These are phyloP conservation scores for Phoebastria nigripes DNA, from an alignment of 2,797 vertebrate species.

Conservation along the genomic window DNA sequence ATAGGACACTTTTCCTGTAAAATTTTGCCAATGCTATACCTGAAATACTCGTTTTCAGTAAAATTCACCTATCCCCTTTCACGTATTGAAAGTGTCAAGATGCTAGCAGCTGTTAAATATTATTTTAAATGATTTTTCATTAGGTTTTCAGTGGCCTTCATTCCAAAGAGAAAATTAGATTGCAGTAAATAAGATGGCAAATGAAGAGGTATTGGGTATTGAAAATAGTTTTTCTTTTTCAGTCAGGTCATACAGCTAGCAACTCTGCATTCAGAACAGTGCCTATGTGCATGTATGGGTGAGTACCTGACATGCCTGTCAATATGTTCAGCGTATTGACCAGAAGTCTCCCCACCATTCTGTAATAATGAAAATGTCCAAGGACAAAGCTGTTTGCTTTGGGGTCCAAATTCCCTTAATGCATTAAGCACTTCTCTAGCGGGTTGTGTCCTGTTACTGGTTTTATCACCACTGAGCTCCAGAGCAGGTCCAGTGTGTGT, in stretches of 20 bases:
- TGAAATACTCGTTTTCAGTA: background rate
- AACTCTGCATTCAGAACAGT: background rate
- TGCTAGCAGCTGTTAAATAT: background rate
- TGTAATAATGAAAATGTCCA: background rate
- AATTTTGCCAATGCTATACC: background rate
- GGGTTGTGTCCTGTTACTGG: background rate
- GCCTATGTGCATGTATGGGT: too few species aligned
- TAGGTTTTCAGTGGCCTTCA: background rate
- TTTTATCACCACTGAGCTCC: background rate
- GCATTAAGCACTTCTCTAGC: background rate
- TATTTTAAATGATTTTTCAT: background rate
- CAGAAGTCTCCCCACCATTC: background rate
- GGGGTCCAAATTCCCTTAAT: background rate
- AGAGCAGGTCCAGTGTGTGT: background rate
- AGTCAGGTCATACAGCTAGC: background rate
- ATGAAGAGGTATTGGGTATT: background rate
- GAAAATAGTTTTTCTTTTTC: background rate
- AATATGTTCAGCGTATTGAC: background rate
- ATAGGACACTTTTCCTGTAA: background rate
- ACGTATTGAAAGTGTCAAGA: background rate
- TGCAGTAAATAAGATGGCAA: background rate
- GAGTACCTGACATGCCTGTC: background rate
- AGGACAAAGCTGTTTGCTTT: background rate
- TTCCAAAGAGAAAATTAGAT: background rate
- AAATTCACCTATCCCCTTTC: background rate